Percentiles rank a stretch among this genome's conserved stretches.
These are phyloP conservation scores for Leguminivora glycinivorella DNA, from an alignment of 1,140 invertebrate genomes.

Conservation along the genomic window DNA sequence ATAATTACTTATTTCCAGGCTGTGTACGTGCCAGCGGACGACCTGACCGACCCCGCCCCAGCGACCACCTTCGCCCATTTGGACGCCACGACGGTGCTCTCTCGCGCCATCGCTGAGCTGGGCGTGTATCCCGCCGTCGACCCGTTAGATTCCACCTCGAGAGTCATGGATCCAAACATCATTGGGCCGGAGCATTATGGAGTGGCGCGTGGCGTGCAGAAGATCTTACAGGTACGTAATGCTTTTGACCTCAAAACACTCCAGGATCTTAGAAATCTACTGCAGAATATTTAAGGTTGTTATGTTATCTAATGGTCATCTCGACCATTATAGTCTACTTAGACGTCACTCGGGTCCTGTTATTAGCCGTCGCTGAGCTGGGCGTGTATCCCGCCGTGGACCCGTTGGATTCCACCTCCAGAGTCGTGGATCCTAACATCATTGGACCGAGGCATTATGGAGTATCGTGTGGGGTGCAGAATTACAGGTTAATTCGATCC, in stretches of 20 bases:
- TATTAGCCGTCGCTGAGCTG: conserved; percentile 95
- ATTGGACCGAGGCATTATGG: conserved; percentile 97
- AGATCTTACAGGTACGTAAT: conserved; percentile 88
- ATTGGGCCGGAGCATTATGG: conserved; percentile 97
- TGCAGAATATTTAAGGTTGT: too few relatives aligned
- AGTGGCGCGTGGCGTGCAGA: conserved; percentile 97
- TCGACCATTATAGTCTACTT: conserved; percentile 99
- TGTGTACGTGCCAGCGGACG: conserved; percentile 93
- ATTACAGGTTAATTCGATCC: too few relatives aligned
- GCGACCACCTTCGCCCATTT: conserved; percentile 99
- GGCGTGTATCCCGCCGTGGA: conserved; percentile 99
- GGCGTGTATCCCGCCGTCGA: conserved; percentile 99
- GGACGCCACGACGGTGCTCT: conserved; percentile 99
- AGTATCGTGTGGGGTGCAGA: conserved; percentile 97
- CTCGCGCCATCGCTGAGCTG: conserved; percentile 95
- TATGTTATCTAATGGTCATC: too few relatives aligned
- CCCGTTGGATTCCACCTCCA: conserved; percentile 98
- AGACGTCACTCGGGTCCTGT: conserved; percentile 98
- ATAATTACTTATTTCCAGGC: conserved; percentile 72
- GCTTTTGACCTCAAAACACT: not conserved
- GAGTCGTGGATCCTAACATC: conserved; percentile 99
- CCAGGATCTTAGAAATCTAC: too few relatives aligned
- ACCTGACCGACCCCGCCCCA: conserved; percentile 92
- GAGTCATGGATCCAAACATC: conserved; percentile 99
- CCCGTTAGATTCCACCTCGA: conserved; percentile 98